Base-by-base conservation (phyloP, 1,140 invertebrate genomes). In the Hormaphis cornu region DNA sequence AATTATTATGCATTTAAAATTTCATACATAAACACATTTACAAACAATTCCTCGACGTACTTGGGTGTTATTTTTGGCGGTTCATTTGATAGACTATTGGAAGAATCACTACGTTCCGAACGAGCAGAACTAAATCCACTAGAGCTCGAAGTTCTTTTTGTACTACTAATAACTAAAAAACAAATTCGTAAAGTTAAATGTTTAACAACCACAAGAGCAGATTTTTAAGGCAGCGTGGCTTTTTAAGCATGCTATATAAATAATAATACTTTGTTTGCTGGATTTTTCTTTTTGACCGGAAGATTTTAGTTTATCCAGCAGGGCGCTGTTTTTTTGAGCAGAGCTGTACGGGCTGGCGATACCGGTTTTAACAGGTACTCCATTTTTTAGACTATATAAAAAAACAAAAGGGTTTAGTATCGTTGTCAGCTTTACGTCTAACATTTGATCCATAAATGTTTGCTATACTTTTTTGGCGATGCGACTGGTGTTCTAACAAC, bases 41-140 rank as follows among this genome's bases (percentile, higher is more conserved):
- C 12, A 40, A 18, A 44, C 16, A 3, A 14, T 10, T 4, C 6
- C 35, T 37, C 37, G 37, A 66, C 44, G n/a, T 22, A 66, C 61
- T 16, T 66, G n/a, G 44, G 26, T 59, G 52, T 70, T 18, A 52
- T 37, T 73, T 79, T 80, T 16, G 35, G n/a, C 22, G 77, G 72
- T 70, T 82, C 81, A 70, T 75, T 79, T 72, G 78, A 78, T 14
- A 79, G 72, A 73, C 77, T 79, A 7, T 81, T 81, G 4, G 83
- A 85, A 26, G 84, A 85, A 77, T 91, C 89, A 16, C 88, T 90
- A 72, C 89, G 82, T 77, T 93, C 91, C 58, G 90, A 93, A 71
- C 89, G 84, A 1, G 91, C 91, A 12, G 91, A 93, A 63, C 89
- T 91, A 75, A 93, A 93, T 2, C 91, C 91, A 75, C 90, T 90